A percentile compares a stretch with the other conserved stretches of the same genome.
These are phyloP conservation scores for Bos taurus DNA, from an alignment of 2,113 vertebrate species.

Conservation along the genomic window ARS-UCD2.0 NC_037357.1:45270501-45271000, in stretches of 20 bases:
- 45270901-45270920: background rate
- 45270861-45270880: slow-evolving; percentile 7
- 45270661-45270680: background rate
- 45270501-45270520: background rate
- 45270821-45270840: background rate
- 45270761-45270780: slow-evolving; percentile 27
- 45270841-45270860: background rate
- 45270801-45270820: background rate
- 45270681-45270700: background rate
- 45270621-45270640: background rate
- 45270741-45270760: background rate
- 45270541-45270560: background rate
- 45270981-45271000: background rate
- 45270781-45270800: slow-evolving; percentile 26
- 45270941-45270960: slow-evolving; percentile 14
- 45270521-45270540: background rate
- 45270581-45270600: background rate
- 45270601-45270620: slow-evolving; percentile 8
- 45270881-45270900: background rate
- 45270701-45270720: background rate
- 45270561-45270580: background rate
- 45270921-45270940: background rate
- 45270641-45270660: background rate
- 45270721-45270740: background rate
- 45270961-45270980: slow-evolving; percentile 30